Base-by-base conservation (phyloP, 37 sponge, comb jelly and placozoan genomes). In the Aplysina aerophoba region DNA sequence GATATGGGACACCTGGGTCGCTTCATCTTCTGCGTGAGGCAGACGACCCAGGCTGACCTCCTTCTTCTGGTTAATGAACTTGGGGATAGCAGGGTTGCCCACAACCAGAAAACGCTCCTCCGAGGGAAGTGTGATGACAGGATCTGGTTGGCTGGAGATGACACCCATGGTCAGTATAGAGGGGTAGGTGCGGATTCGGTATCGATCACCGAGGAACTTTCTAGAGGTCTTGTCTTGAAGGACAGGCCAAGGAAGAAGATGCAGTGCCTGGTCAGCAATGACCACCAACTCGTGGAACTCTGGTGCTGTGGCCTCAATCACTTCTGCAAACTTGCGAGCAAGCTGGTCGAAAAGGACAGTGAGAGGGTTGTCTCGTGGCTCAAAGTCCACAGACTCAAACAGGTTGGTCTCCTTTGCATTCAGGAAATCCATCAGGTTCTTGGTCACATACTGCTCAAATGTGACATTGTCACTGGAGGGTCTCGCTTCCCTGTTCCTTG, bases 121-220 rank as follows among this genome's bases (percentile, higher is more conserved):
- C 27, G 30, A 44, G 13, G 90, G 88, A 16, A 93, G 33, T 12
- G 58, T 21, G 37, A 93, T 89, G 3, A 64, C 59, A 12, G 55
- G 55, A 31, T 59, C 31, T 27, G 92, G 88, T n/a, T 83, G 56
- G 59, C 84, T 81, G 34, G 37, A n/a, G 36, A 92, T 55, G 35
- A 92, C 65, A 19, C 92, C 92, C 83, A 92, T 82, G 33, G 85
- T 81, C 41, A 93, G 90, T 16, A 93, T 24, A 16, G 93, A 93
- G 50, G 87, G 90, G 86, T 89, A 86, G 62, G 56, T 54, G 14
- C 87, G 84, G 55, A 93, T 80, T 17, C 85, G 81, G 31, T 66
- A 74, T 5, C 54, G 54, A 44, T 93, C 93, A 37, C 93, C 93
- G 0, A 93, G 81, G 55, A 93, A 93, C 56, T 87, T 12, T 0